These are phyloP conservation scores for Arrhopalites spinosus DNA, from an alignment of 2,888 invertebrate species.

Conservation along the genomic window DNA sequence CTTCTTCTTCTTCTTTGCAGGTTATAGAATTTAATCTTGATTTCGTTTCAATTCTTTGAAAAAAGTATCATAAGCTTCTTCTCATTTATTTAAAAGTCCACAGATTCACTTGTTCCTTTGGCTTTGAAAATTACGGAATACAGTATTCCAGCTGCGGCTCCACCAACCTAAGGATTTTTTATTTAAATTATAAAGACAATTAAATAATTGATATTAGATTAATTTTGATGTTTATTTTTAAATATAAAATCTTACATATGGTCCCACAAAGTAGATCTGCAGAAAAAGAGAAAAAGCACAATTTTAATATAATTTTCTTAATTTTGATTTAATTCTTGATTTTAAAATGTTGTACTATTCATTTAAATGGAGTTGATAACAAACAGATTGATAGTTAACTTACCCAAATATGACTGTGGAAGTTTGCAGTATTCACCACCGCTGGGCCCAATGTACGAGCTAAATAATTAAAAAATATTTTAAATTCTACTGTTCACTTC, in stretches of 20 bases:
- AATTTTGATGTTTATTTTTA: no score
- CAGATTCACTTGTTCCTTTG: slow-evolving; percentile 45
- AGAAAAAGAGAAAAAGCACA: slow-evolving; percentile 43
- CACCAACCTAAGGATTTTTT: slow-evolving; percentile 63
- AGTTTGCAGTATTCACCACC: slow-evolving; percentile 60
- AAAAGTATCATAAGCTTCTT: background rate
- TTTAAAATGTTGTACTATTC: no score
- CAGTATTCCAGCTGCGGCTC: slow-evolving; percentile 64
- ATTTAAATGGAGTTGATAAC: no score
- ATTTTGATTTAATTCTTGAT: background rate
- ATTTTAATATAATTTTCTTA: background rate
- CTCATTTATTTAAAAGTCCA: slow-evolving; percentile 47
- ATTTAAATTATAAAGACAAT: no score
- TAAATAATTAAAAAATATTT: slow-evolving; percentile 56
- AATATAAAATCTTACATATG: slow-evolving; percentile 58
- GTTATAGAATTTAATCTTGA: no score
- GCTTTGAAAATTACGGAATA: slow-evolving; percentile 67
- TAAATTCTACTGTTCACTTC: no score
- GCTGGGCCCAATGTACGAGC: slow-evolving; percentile 74
- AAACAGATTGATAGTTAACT: no score
- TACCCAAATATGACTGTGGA: slow-evolving; percentile 26
- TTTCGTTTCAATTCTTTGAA: no score
- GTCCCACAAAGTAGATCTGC: slow-evolving; percentile 70
- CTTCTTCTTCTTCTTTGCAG: no score
- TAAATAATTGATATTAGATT: no score